phyloP scores from a whole-genome alignment of 2,797 vertebrate species.

The Cryptoblepharus egeriae region DNA sequence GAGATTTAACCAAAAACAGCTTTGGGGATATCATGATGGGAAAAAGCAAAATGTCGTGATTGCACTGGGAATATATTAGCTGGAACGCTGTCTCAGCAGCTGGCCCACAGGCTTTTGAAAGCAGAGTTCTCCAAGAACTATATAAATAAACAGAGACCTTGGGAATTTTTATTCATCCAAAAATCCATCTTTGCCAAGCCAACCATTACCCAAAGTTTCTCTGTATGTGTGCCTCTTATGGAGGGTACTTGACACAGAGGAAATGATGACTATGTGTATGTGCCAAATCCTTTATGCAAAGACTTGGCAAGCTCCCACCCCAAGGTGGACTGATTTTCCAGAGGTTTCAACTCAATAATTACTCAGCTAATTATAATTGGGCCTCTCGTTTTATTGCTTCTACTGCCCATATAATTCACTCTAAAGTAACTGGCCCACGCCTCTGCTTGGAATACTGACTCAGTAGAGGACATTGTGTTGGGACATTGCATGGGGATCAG shows the following conservation, averaged over 20 bases:
- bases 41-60: conserved; percentile 68
- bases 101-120: conserved; percentile 73
- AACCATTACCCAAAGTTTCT: conserved; percentile 68
- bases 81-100: conserved; percentile 75
- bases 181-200: conserved; percentile 58
- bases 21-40: conserved; percentile 70
- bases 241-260: conserved; percentile 54
- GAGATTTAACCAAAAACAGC: conserved; percentile 71
- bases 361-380: conserved; percentile 42
- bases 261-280: conserved; percentile 30
- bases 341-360: conserved; percentile 39
- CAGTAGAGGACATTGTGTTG: neutral
- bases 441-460: neutral
- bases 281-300: conserved; percentile 53
- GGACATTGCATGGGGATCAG: neutral
- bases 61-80: conserved; percentile 70
- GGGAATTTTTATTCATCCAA: conserved; percentile 80
- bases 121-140: conserved; percentile 78
- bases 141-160: conserved; percentile 87
- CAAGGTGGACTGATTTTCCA: conserved; percentile 59
- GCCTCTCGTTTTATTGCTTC: conserved; percentile 18
- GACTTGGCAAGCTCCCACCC: conserved; percentile 39
- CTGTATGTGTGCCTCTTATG: conserved; percentile 55
- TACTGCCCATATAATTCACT: neutral
- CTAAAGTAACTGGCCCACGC: neutral